A percentile compares a stretch with the other conserved stretches of the same genome.
Evolutionary conservation across 1,140 invertebrate species (phyloP).

Genomic region (Bombus sibiricus): DNA sequence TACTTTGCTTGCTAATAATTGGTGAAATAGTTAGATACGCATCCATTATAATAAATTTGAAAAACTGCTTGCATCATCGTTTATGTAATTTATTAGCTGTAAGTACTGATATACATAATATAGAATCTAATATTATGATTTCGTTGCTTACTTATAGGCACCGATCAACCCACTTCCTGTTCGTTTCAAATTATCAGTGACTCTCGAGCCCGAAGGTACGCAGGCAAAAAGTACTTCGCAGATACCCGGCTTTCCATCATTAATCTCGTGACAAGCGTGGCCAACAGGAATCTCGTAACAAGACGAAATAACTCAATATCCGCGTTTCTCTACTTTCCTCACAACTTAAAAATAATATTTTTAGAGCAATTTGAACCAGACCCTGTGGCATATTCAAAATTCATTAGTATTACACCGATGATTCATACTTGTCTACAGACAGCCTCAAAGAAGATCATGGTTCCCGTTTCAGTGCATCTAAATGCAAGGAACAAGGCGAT

Average conservation of each 20-base stretch:
- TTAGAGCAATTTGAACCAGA: neutral
- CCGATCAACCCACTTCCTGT: neutral
- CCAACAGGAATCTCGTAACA: constrained; percentile 1
- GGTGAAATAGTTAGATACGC: neutral
- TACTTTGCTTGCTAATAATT: neutral
- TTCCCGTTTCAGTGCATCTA: neutral
- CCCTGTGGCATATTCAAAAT: neutral
- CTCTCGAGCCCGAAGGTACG: neutral
- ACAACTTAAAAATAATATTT: neutral
- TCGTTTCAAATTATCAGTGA: neutral
- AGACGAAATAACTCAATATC: constrained; percentile 20
- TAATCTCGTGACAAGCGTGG: constrained; percentile 31
- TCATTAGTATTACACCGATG: neutral
- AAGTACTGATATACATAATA: neutral
- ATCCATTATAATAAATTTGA: neutral
- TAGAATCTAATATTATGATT: neutral
- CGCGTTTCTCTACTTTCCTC: constrained; percentile 6
- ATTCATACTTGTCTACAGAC: neutral
- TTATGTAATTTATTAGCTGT: neutral
- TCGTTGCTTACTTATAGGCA: neutral
- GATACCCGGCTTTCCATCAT: constrained; percentile 30
- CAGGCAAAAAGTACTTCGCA: constrained; percentile 28
- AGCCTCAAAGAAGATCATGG: neutral
- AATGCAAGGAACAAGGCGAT: constrained; percentile 3
- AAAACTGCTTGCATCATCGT: neutral